A percentile compares a stretch with the other conserved stretches of the same genome.
These are phyloP conservation scores for Tinamus major DNA, from an alignment of 2,797 vertebrate genomes.

Conservation along the genomic window DNA sequence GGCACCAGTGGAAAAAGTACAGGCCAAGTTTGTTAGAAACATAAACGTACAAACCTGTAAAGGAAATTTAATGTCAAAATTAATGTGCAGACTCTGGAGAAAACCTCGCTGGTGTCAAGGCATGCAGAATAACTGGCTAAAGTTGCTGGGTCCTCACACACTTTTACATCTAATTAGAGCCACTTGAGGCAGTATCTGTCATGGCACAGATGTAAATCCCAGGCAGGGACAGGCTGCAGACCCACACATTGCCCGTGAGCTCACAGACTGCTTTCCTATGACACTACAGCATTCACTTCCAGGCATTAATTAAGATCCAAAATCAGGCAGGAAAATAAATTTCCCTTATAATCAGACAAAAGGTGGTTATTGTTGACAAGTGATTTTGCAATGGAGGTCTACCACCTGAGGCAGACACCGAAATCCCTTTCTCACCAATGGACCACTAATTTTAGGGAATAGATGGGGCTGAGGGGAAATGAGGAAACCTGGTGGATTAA, in stretches of 20 bases:
- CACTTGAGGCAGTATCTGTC: not conserved
- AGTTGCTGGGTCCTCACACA: not conserved
- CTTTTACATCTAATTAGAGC: not conserved
- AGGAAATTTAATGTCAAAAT: constrained; percentile 35
- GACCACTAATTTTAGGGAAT: not conserved
- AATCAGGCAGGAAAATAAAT: not conserved
- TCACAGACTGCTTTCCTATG: not conserved
- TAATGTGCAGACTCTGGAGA: constrained; percentile 3
- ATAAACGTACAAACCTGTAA: not conserved
- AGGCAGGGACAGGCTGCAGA: not conserved
- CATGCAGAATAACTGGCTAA: not conserved
- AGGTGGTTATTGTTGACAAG: not conserved
- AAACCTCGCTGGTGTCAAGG: constrained; percentile 35
- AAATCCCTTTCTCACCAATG: not conserved
- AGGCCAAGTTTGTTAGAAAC: not conserved
- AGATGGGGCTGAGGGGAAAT: not conserved
- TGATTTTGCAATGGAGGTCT: not conserved
- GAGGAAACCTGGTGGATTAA: not conserved
- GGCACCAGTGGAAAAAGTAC: not conserved
- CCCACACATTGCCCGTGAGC: not conserved
- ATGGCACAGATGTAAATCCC: not conserved
- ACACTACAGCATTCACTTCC: not conserved
- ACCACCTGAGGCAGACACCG: not conserved
- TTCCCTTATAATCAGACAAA: not conserved
- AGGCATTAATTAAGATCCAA: not conserved